Percentiles rank a stretch among this genome's conserved stretches.
Conservation (phyloP, 2,888 invertebrate genomes). For the Phasia obesa region DNA sequence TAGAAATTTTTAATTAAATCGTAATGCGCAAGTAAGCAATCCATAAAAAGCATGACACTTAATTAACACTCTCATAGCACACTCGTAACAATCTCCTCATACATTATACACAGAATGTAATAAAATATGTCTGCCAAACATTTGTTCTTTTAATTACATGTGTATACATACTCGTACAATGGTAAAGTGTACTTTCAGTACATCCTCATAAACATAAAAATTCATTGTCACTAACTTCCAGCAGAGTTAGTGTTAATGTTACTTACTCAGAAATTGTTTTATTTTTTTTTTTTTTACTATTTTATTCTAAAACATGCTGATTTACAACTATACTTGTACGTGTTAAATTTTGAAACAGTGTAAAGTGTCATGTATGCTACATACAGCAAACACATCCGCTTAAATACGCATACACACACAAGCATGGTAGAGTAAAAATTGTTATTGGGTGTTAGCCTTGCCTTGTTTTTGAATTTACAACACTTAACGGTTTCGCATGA, state of each 20-base stretch:
- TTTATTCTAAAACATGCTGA: slow-evolving; percentile 38
- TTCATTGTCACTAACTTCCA: slow-evolving; percentile 55
- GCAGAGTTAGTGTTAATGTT: slow-evolving; percentile 19
- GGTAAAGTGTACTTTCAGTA: slow-evolving; percentile 17
- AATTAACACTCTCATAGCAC: slow-evolving; percentile 65
- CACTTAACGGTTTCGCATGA: slow-evolving; percentile 65
- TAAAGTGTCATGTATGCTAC: slow-evolving; percentile 53
- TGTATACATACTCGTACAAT: slow-evolving; percentile 33
- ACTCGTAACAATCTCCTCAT: background rate
- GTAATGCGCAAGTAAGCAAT: slow-evolving; percentile 66
- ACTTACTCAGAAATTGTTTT: slow-evolving; percentile 9
- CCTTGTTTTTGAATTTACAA: slow-evolving; percentile 62
- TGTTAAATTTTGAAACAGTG: slow-evolving; percentile 13
- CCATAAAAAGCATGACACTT: slow-evolving; percentile 63
- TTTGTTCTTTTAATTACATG: slow-evolving; percentile 40
- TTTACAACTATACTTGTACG: slow-evolving; percentile 33
- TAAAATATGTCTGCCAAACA: slow-evolving; percentile 4
- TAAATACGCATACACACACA: background rate
- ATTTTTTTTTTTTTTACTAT: background rate
- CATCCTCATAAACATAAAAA: slow-evolving; percentile 52
- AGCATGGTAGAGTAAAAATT: slow-evolving; percentile 22
- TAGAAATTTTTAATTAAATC: slow-evolving; percentile 67
- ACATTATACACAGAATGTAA: background rate
- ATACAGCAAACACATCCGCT: slow-evolving; percentile 52
- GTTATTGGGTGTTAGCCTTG: slow-evolving; percentile 63